Evolutionary conservation across 2,797 vertebrate species (phyloP), one percentile per base, ranked within the genome.

Genomic region (Pipistrellus nathusii): DNA sequence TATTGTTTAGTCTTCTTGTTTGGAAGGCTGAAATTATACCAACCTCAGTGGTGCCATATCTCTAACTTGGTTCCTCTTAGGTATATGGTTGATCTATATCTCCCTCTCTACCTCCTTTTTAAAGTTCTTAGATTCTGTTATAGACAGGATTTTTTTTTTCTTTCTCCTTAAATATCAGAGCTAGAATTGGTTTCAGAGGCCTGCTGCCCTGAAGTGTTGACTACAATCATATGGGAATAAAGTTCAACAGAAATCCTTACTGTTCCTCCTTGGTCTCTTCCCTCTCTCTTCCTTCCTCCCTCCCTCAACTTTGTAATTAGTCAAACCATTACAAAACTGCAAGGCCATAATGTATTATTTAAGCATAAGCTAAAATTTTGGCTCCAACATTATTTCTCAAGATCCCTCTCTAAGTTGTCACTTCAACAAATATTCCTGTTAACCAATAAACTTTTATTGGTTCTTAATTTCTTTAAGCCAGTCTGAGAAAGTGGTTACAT

Each of bases 41-140:
- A 21, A 32, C 32, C 8, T 38, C 1, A 4, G 15, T 25, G 25
- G 32, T 38, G 18, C 1, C 12, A 25, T 35, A 3, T 57, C 15
- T 84, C 44, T 62, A 44, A 32, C 3, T 55, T 44, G 20, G 6
- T 68, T 92, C 21, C 20, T 73, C n/a, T 80, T 55, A 27, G 23
- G 11, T 30, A 51, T 5, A 7, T n/a, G 17, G 68, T 64, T 72
- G 32, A 77, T 66, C 25, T 1, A 7, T 57, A 12, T n/a, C 20
- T 75, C 7, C 13, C 5, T 18, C 27, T 55, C 57, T 17, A 25
- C 13, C 25, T 4, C 7, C 8, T 51, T 44, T 44, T 44, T 44
- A 44, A 48, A 83, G 32, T 73, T 77, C 25, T 93, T 85, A 85
- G 17, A 55, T 88, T 96, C 25, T 44, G 5, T 82, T 85, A 27